A percentile compares a stretch with the other conserved stretches of the same genome.
Conservation (phyloP, 2,797 vertebrate genomes). For the Remorina albescens region DNA sequence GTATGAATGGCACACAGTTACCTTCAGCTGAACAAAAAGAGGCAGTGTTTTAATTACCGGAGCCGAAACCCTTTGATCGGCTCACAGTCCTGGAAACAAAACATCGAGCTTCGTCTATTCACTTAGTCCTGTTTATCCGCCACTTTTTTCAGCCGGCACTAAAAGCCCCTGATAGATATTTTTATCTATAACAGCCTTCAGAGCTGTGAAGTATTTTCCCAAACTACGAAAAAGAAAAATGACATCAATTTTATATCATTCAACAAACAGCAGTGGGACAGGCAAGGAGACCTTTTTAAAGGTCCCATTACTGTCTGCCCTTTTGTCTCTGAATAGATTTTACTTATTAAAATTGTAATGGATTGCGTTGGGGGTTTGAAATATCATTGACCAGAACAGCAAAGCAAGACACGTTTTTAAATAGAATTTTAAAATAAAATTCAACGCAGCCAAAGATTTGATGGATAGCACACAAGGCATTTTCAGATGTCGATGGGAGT, state of each 20-base stretch:
- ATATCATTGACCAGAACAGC: too few species aligned
- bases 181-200: conserved; percentile 7
- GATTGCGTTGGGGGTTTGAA: neutral
- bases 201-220: conserved; percentile 15
- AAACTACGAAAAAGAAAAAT: conserved; percentile 21
- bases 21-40: neutral
- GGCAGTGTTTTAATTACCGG: neutral
- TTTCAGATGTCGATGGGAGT: neutral
- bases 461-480: neutral
- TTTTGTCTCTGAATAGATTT: neutral
- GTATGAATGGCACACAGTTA: neutral
- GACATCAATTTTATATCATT: neutral
- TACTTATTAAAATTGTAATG: neutral
- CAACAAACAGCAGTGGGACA: neutral
- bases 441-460: neutral
- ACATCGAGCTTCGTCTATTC: neutral
- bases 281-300: neutral
- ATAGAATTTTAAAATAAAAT: neutral
- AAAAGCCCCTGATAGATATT: conserved; percentile 5
- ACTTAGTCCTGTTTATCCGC: neutral
- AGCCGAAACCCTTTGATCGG: neutral
- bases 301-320: neutral
- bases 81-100: conserved; percentile 7
- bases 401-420: neutral
- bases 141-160: neutral